Conservation (phyloP, 2,888 invertebrate genomes). For the Tetheella fluctuosa region DNA sequence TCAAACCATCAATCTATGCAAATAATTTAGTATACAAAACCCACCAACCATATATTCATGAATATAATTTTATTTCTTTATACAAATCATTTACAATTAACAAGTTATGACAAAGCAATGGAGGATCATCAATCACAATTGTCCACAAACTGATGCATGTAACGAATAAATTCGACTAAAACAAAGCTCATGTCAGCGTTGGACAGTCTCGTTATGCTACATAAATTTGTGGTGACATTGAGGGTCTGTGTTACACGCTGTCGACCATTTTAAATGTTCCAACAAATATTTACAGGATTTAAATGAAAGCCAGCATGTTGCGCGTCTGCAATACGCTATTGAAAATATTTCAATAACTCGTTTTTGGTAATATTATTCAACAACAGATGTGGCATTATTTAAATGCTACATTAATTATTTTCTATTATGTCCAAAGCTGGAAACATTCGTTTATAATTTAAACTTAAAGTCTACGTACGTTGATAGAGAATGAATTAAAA, state of each 20-base stretch:
- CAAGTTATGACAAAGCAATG: not conserved
- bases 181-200: constrained; percentile 11
- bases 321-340: constrained; percentile 25
- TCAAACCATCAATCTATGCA: too few species aligned
- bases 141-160: constrained; percentile 11
- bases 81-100: too few species aligned
- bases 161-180: constrained; percentile 11
- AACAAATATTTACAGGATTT: constrained; percentile 52
- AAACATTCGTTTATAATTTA: not conserved
- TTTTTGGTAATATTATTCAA: constrained; percentile 23
- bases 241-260: constrained; percentile 37
- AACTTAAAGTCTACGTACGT: not conserved
- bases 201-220: constrained; percentile 16
- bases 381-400: constrained; percentile 8
- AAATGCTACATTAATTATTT: not conserved
- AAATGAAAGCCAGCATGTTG: constrained; percentile 46
- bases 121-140: constrained; percentile 11
- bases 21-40: too few species aligned
- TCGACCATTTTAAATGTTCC: constrained; percentile 43
- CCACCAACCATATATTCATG: too few species aligned
- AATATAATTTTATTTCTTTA: too few species aligned
- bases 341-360: constrained; percentile 45
- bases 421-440: not conserved
- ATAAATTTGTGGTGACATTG: constrained; percentile 32
- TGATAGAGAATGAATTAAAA: too few species aligned